Evolutionary conservation across 2,797 vertebrate genomes (phyloP).

Genomic region (Silurus aristotelis): DNA sequence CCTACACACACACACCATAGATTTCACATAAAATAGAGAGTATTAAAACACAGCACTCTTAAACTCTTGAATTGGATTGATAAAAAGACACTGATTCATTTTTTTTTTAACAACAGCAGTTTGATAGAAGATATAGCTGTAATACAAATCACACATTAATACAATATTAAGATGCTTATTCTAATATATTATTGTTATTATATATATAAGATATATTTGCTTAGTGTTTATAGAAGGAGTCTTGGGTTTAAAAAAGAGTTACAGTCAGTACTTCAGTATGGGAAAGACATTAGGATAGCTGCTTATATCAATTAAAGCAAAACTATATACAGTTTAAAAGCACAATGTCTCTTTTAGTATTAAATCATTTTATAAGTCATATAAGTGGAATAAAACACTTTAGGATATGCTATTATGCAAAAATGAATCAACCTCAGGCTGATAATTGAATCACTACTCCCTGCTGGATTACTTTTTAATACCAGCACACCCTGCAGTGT

Average conservation of each 20-base stretch:
- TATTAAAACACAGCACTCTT: conserved; percentile 8
- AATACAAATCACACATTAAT: background rate
- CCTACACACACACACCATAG: background rate
- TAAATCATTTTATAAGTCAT: background rate
- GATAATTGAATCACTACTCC: background rate
- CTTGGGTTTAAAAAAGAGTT: background rate
- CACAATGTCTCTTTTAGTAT: background rate
- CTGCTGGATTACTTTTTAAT: background rate
- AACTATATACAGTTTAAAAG: background rate
- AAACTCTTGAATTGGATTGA: background rate
- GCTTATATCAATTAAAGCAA: background rate
- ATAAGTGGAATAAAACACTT: conserved; percentile 19
- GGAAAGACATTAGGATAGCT: background rate
- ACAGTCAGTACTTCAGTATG: background rate
- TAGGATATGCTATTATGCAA: background rate
- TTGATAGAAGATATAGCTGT: background rate
- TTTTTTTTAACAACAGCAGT: background rate
- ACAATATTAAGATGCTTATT: background rate
- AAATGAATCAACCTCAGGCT: background rate
- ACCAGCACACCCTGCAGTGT: background rate
- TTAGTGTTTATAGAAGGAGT: background rate
- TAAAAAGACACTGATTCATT: too few species aligned
- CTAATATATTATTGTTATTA: background rate
- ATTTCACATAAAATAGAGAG: background rate
- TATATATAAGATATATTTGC: background rate